Base-by-base conservation (phyloP, 2,113 vertebrate species). In the Calypte anna region DNA sequence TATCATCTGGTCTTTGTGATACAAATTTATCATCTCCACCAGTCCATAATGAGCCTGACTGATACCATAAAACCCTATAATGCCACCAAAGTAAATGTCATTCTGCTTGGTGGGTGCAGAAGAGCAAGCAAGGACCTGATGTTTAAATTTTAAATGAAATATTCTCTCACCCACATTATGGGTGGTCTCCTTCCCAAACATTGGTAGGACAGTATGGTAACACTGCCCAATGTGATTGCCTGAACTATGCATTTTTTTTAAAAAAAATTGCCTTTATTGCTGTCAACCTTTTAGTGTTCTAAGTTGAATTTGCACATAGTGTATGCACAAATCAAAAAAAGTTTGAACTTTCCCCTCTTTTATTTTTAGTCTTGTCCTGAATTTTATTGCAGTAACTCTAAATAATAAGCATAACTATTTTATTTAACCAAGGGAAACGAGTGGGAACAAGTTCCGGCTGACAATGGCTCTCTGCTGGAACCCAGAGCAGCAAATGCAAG, bases 391-490 rank as follows among this genome's bases (percentile, higher is more conserved):
- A 54, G 23, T 81, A 84, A 79, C 22, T 82, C 89, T 62, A 33
- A 86, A 69, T 77, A 91, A 94, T 82, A 95, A 91, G 90, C 90
- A 90, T 95, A 93, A 96, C 90, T 94, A 43, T 96, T 96, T 97
- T 90, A 93, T 91, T 95, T 94, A 90, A 88, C 95, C 80, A 25
- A 93, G 90, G 88, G 88, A 95, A 96, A 85, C 3, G 84, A 94
- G 92, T 95, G 94, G 94, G 96, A 97, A 95, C 95, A 96, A 96
- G 91, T 89, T 94, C 88, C 1, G 3, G 44, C 62, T 88, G 93
- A 95, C 96, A 97, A 97, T 95, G 88, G 92, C 92, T 94, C 96
- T 97, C 96, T 97, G 96, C 96, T 97, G 96, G 96, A 96, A 94
- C 96, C 94, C 96, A 44, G 82, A 93, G 55, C 77, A 93, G 86